phyloP scores from a whole-genome alignment of 2,888 invertebrate species.

The Drosophila conformis region DNA sequence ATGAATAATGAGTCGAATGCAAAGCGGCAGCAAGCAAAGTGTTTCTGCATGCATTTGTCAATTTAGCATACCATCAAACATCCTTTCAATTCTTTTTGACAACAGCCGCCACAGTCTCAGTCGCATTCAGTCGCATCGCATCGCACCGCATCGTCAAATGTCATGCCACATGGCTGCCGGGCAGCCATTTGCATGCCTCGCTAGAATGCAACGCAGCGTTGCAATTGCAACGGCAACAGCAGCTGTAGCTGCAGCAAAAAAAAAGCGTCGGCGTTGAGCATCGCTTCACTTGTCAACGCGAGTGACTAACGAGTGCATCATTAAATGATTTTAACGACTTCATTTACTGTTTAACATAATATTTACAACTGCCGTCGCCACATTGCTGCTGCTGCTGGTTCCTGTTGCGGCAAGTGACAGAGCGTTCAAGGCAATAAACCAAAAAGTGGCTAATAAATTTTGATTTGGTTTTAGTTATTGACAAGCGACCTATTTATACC shows the following conservation, averaged over 20 bases:
- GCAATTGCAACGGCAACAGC: slow-evolving; percentile 23
- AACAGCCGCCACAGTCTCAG: slow-evolving; percentile 49
- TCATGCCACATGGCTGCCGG: slow-evolving; percentile 51
- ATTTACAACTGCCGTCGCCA: slow-evolving; percentile 53
- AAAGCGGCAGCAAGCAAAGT: slow-evolving; percentile 54
- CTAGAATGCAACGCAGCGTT: slow-evolving; percentile 52
- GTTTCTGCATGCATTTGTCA: slow-evolving; percentile 83
- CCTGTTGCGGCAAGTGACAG: slow-evolving; percentile 16
- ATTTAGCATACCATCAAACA: slow-evolving; percentile 84
- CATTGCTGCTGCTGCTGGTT: neutral
- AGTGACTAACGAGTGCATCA: slow-evolving; percentile 81
- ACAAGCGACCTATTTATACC: neutral
- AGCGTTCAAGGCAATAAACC: slow-evolving; percentile 24
- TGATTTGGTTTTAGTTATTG: neutral
- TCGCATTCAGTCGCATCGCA: slow-evolving; percentile 3
- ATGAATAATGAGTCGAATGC: slow-evolving; percentile 67
- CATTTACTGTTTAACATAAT: slow-evolving; percentile 81
- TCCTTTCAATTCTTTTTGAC: slow-evolving; percentile 81
- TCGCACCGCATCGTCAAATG: slow-evolving; percentile 24
- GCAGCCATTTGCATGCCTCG: slow-evolving; percentile 58
- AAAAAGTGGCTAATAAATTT: slow-evolving; percentile 21
- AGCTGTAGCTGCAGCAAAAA: neutral
- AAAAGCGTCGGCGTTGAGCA: slow-evolving; percentile 46
- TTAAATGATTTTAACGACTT: slow-evolving; percentile 83
- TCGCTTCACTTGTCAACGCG: slow-evolving; percentile 73